These are phyloP conservation scores for Zaprionus ornatus DNA, from an alignment of 1,140 invertebrate genomes.

Conservation along the genomic window DNA sequence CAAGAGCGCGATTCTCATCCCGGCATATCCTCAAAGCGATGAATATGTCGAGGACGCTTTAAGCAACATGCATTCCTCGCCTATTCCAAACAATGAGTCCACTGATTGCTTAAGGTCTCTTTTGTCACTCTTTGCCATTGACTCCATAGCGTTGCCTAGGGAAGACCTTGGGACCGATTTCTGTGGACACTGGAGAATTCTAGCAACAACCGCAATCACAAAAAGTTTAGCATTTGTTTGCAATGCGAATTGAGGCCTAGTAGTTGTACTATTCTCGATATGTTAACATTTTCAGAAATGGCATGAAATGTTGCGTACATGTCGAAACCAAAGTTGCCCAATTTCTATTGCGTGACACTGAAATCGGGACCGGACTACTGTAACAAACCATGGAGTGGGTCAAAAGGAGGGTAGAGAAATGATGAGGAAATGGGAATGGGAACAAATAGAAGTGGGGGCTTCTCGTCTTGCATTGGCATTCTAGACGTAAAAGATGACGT, in stretches of 20 bases:
- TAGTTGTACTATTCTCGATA: not conserved
- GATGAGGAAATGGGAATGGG: no score
- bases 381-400: not conserved
- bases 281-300: no score
- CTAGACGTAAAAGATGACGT: slow-evolving; percentile 52
- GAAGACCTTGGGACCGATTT: slow-evolving; percentile 40
- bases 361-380: not conserved
- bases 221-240: not conserved
- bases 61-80: slow-evolving; percentile 12
- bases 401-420: not conserved
- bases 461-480: not conserved
- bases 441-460: not conserved
- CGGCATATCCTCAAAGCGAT: slow-evolving; percentile 16
- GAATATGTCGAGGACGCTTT: slow-evolving; percentile 45
- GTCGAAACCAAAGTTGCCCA: not conserved
- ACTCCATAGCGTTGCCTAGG: not conserved
- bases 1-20: slow-evolving; percentile 73
- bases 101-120: slow-evolving; percentile 67
- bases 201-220: not conserved
- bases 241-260: not conserved
- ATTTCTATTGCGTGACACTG: not conserved
- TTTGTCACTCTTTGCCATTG: not conserved
- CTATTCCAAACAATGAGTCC: slow-evolving; percentile 69
- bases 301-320: no score
- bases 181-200: not conserved